phyloP scores from a whole-genome alignment of 2,797 vertebrate genomes.

The Arremon brunneinucha region DNA sequence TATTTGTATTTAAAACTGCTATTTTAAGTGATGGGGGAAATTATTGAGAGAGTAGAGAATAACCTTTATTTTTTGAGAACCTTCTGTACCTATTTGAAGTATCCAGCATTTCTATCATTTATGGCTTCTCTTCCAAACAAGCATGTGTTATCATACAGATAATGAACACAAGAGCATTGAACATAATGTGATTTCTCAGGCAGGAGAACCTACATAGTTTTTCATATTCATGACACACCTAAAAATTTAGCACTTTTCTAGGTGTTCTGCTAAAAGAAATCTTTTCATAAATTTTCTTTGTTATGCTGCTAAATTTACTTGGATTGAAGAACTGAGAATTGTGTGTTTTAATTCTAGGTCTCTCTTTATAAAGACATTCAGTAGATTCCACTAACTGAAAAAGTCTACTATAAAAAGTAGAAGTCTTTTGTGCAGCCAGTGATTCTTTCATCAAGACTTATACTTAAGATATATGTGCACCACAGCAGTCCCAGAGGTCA shows the following conservation, averaged over 20 bases:
- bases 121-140: neutral
- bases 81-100: neutral
- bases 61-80: neutral
- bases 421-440: neutral
- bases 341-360: neutral
- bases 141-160: neutral
- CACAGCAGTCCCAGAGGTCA: neutral
- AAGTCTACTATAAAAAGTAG: neutral
- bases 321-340: neutral
- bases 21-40: neutral
- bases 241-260: neutral
- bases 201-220: neutral
- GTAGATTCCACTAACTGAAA: neutral
- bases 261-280: neutral
- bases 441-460: neutral
- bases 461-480: neutral
- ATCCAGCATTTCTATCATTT: neutral
- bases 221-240: neutral
- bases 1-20: neutral
- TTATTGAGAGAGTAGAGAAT: neutral
- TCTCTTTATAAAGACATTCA: neutral
- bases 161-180: neutral
- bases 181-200: neutral
- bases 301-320: neutral
- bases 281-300: neutral